Conservation (phyloP, 2,797 vertebrate genomes). For the Eulemur albifrons region DNA sequence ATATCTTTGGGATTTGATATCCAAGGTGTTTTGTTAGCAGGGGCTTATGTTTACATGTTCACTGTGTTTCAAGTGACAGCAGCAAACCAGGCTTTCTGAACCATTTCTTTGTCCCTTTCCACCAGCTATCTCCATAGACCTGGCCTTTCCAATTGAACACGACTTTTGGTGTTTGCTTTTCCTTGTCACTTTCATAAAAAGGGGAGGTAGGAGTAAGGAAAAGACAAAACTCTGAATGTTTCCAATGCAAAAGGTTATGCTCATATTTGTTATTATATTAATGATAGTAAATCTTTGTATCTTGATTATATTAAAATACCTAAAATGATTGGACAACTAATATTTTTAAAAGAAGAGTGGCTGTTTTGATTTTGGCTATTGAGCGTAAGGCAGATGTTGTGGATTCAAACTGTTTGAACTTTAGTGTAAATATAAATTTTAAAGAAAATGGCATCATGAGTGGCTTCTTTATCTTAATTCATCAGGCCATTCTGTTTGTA, state of each 20-base stretch:
- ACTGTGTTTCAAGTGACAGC: background rate
- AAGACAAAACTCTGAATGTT: background rate
- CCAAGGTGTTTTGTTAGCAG: background rate
- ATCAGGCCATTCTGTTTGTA: background rate
- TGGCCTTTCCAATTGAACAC: background rate
- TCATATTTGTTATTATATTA: background rate
- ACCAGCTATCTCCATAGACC: background rate
- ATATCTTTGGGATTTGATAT: background rate
- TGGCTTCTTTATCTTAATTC: background rate
- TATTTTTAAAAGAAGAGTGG: background rate
- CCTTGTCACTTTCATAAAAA: background rate
- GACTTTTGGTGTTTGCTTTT: background rate
- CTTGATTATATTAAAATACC: background rate
- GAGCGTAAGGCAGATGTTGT: background rate
- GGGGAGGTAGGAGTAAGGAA: background rate
- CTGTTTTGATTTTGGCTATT: background rate
- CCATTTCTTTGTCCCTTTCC: background rate
- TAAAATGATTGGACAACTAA: background rate
- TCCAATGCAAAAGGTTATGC: background rate
- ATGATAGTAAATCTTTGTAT: background rate
- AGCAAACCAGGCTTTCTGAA: background rate
- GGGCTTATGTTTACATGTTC: background rate
- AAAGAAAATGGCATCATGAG: background rate
- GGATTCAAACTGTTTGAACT: background rate
- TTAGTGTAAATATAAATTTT: background rate